Base-by-base conservation (phyloP, 1,140 invertebrate genomes). In the Penaeus chinensis region DNA sequence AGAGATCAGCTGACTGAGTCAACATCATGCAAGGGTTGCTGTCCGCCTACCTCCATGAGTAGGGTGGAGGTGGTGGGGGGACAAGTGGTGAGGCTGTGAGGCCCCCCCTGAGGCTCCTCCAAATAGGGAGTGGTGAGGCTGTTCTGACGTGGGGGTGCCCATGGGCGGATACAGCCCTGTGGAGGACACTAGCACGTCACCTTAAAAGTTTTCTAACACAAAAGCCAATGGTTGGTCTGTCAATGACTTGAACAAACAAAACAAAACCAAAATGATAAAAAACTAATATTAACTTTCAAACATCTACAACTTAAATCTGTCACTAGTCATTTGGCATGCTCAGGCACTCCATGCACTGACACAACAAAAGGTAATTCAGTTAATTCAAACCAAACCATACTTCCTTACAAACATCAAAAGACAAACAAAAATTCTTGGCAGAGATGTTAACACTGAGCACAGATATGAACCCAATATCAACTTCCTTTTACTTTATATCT, bases 1-100 rank as follows among this genome's bases (percentile, higher is more conserved):
- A 13, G 54, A 54, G 54, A 54, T 54, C 54, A 11, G 10, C 54
- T 54, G 54, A 27, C 42, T 24, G 27, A 37, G 42, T 32, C 42
- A 74, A 74, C 27, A 22, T 27, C 71, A 32, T 74, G 71, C 71
- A 74, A 74, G 18, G 71, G 71, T 32, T 27, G 71, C 27, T 74
- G 24, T 74, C 71, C 42, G 71, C 71, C 71, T 74, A 74, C 71
- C 71, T 74, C 71, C 71, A 37, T 74, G 71, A 32, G 71, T 74
- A 37, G 71, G 71, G 71, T 74, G 71, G 71, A 74, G 71, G 71
- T 74, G 71, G 71, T 74, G 71, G 71, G 71, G 71, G 27, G 71
- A 74, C 13, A 74, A 32, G 71, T 74, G 71, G 42, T 74, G 71
- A 27, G 71, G 42, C 27, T 74, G 71, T 74, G 27, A 37, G 71